Evolutionary conservation across 2,113 vertebrate species (phyloP).

Genomic region (Chascanopsetta lugubris): DNA sequence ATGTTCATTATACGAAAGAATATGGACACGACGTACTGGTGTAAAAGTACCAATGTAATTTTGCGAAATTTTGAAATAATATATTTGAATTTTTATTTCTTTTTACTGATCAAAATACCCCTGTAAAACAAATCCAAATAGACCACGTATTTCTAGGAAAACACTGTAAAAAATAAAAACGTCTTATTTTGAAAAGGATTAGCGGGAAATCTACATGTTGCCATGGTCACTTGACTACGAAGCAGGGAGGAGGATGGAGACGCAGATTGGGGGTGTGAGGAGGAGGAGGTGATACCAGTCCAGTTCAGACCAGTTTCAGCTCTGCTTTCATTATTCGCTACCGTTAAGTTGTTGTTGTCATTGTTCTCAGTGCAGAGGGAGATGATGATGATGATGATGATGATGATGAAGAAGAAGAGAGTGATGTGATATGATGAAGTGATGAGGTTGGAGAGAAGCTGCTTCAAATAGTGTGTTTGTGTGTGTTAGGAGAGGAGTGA

Average conservation of each 20-base stretch:
- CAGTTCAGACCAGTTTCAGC: conserved; percentile 84
- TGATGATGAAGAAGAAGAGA: not conserved
- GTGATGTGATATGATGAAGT: not conserved
- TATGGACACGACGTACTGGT: no score
- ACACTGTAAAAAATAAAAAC: no score
- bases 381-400: no score
- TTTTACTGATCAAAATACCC: no score
- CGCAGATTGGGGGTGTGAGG: conserved; percentile 17
- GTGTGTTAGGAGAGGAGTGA: no score
- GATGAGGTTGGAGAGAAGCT: not conserved
- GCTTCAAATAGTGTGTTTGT: no score
- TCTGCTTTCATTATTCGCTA: conserved; percentile 56
- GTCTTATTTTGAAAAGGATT: conserved; percentile 28
- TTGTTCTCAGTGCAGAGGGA: conserved; percentile 39
- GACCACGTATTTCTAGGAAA: no score
- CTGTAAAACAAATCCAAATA: no score
- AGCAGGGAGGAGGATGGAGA: conserved; percentile 12
- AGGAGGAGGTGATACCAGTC: conserved; percentile 70
- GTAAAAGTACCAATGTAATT: no score
- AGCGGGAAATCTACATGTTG: fast-evolving
- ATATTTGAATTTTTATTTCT: no score
- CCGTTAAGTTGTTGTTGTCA: conserved; percentile 13
- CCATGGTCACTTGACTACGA: fast-evolving
- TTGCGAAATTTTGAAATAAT: no score
- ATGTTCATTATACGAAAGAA: no score